phyloP scores from a whole-genome alignment of 2,888 invertebrate genomes.

The Acronicta psi region DNA sequence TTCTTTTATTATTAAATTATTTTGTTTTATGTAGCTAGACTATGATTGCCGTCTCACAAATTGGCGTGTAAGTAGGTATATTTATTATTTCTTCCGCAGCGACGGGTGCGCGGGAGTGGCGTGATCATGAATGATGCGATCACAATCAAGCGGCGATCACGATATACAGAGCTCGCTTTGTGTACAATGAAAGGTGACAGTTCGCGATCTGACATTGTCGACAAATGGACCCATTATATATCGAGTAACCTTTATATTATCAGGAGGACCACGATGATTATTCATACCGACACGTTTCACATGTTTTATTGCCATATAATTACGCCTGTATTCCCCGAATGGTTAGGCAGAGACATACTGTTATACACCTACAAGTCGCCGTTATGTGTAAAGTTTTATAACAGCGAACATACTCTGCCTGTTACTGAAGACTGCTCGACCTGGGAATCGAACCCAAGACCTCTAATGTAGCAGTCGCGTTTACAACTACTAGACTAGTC shows the following conservation, averaged over 20 bases:
- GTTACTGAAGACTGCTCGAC: no score
- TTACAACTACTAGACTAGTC: no score
- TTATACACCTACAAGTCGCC: no score
- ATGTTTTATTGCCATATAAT: no score
- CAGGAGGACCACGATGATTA: conserved; percentile 7
- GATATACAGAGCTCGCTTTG: conserved; percentile 49
- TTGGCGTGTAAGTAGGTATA: conserved; percentile 5
- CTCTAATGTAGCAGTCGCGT: no score
- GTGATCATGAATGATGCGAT: conserved; percentile 62
- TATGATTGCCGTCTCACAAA: not conserved
- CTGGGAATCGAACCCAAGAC: no score
- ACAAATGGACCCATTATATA: conserved; percentile 33
- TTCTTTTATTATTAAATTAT: no score
- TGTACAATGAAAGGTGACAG: conserved; percentile 49
- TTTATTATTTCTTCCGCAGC: conserved; percentile 25
- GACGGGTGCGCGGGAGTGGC: conserved; percentile 58
- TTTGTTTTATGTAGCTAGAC: no score
- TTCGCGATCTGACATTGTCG: conserved; percentile 27
- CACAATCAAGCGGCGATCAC: conserved; percentile 51
- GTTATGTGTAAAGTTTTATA: no score
- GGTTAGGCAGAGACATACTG: no score
- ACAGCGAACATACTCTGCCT: no score
- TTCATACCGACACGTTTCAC: conserved; percentile 6
- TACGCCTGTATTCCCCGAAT: no score
- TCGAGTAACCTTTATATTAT: conserved; percentile 29